Evolutionary conservation across 2,888 invertebrate species (phyloP).

Genomic region (Isotomurus palustris): DNA sequence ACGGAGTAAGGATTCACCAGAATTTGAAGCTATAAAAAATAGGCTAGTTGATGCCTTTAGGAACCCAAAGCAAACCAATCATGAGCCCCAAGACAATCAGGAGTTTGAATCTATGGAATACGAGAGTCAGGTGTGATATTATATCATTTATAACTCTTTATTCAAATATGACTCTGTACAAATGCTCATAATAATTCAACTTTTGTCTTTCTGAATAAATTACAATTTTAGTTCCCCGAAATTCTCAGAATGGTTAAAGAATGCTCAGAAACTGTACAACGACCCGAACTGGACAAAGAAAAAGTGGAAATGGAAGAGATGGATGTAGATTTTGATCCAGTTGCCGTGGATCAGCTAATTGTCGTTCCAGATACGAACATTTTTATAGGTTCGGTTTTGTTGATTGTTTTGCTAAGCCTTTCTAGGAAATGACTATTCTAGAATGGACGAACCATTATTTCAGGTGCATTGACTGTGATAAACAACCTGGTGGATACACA

Average conservation of each 20-base stretch:
- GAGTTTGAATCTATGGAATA: no score
- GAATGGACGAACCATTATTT: neutral
- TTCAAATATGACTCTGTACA: neutral
- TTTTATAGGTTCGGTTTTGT: conserved; percentile 33
- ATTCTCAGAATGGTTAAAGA: conserved; percentile 19
- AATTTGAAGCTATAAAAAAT: no score
- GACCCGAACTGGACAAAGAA: neutral
- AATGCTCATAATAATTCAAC: neutral
- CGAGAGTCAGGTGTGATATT: no score
- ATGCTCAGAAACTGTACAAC: neutral
- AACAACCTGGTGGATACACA: conserved; percentile 25
- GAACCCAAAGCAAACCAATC: no score
- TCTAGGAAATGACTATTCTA: neutral
- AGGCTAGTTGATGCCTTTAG: no score
- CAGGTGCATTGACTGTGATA: conserved; percentile 18
- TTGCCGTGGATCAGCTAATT: conserved; percentile 19
- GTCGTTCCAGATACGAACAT: conserved; percentile 41
- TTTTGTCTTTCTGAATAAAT: neutral
- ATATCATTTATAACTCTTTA: no score
- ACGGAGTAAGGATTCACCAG: no score
- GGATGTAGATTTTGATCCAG: conserved; percentile 18
- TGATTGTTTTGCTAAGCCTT: neutral
- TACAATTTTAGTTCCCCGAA: conserved; percentile 14
- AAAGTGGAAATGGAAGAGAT: conserved; percentile 13
- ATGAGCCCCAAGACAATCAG: no score